Percentiles rank a stretch among this genome's conserved stretches.
phyloP scores from a whole-genome alignment of 2,113 vertebrate genomes.

The Campylomormyrus tamandua region DNA sequence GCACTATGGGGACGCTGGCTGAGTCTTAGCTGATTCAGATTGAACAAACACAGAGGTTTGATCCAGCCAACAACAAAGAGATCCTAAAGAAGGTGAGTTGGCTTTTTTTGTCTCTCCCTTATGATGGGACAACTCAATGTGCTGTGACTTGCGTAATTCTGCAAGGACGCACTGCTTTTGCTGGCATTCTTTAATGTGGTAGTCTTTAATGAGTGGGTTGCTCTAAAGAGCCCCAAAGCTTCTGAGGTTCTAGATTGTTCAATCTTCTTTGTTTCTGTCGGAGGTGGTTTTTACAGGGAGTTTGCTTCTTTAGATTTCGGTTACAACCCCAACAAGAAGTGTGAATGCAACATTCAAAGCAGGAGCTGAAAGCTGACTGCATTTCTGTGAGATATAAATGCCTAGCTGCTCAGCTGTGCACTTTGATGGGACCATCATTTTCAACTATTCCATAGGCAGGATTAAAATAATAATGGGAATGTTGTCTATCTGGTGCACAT shows the following conservation, averaged over 20 bases:
- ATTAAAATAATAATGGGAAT: background rate
- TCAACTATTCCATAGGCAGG: background rate
- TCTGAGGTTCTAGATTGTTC: background rate
- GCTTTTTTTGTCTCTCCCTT: background rate
- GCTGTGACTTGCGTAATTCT: background rate
- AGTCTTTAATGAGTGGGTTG: no score
- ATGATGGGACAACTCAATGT: background rate
- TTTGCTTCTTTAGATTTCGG: background rate
- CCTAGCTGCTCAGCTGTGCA: background rate
- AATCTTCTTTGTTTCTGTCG: background rate
- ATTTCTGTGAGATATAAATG: background rate
- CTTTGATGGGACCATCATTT: background rate
- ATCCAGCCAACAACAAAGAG: background rate
- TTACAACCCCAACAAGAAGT: background rate
- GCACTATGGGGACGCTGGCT: background rate
- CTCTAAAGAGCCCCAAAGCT: background rate
- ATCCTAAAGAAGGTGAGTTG: background rate
- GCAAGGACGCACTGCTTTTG: background rate
- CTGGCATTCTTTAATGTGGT: background rate
- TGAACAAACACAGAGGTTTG: background rate
- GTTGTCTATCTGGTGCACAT: background rate
- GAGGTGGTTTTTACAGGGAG: background rate
- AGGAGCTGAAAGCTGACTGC: background rate
- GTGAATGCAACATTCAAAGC: background rate
- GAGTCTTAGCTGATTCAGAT: background rate